Conservation (phyloP, 2,888 invertebrate species). For the Chalcis sispes region DNA sequence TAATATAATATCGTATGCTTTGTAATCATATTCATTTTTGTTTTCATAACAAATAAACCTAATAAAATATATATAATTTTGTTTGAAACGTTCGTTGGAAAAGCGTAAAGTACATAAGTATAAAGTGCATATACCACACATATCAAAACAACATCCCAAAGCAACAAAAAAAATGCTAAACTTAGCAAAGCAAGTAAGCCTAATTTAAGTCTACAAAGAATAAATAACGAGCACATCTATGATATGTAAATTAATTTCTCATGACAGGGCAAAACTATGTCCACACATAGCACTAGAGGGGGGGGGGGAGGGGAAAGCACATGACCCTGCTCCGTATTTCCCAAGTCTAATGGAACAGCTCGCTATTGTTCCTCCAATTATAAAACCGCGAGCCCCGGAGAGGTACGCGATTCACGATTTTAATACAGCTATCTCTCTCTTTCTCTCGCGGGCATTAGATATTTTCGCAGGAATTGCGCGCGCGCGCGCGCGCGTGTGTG, state of each 20-base stretch:
- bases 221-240: background rate
- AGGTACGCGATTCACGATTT: too few species aligned
- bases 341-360: conserved; percentile 27
- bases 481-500: background rate
- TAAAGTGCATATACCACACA: too few species aligned
- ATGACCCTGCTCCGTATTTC: conserved; percentile 53
- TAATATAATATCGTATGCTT: background rate
- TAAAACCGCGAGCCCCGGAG: background rate
- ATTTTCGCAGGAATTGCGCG: background rate
- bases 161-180: background rate
- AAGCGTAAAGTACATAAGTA: too few species aligned
- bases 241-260: conserved; percentile 30
- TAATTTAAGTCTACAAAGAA: background rate
- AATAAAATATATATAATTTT: too few species aligned
- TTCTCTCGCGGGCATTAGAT: background rate
- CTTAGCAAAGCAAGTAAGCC: background rate
- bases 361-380: conserved; percentile 8
- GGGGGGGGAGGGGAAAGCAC: too few species aligned
- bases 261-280: background rate
- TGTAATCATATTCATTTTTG: too few species aligned
- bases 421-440: background rate
- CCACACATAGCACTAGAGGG: background rate
- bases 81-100: too few species aligned
- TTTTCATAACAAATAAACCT: too few species aligned
- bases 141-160: too few species aligned